Conservation (phyloP, 2,888 invertebrate genomes). For the Digitonthophagus gazella region DNA sequence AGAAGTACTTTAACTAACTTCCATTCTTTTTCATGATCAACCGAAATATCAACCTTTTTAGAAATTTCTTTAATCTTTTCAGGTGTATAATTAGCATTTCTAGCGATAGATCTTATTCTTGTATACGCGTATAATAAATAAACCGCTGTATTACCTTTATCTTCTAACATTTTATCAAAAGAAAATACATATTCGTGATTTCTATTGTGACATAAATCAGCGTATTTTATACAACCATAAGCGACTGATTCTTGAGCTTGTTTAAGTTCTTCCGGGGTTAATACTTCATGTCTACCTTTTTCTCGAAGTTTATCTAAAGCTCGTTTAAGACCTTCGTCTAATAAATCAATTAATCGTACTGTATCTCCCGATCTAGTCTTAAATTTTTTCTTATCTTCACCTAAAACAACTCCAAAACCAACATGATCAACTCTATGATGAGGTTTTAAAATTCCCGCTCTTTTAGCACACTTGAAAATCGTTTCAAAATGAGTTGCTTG, state of each 20-base stretch:
- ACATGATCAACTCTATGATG: slow-evolving; percentile 82
- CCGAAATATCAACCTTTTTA: slow-evolving; percentile 59
- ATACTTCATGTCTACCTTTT: slow-evolving; percentile 81
- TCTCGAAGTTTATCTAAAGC: slow-evolving; percentile 80
- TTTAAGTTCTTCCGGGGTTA: slow-evolving; percentile 77
- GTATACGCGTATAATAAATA: slow-evolving; percentile 94
- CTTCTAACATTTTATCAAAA: slow-evolving; percentile 98
- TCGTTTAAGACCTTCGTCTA: slow-evolving; percentile 88
- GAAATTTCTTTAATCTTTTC: slow-evolving; percentile 63
- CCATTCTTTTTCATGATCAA: slow-evolving; percentile 91
- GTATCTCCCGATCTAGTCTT: slow-evolving; percentile 98
- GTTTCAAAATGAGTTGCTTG: slow-evolving; percentile 76
- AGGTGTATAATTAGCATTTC: slow-evolving; percentile 68
- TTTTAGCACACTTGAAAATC: slow-evolving; percentile 76
- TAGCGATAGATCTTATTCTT: slow-evolving; percentile 86
- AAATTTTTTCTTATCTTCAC: slow-evolving; percentile 98
- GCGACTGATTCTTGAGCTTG: slow-evolving; percentile 88
- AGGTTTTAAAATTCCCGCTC: slow-evolving; percentile 66
- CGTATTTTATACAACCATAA: slow-evolving; percentile 98
- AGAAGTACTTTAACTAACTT: slow-evolving; percentile 86
- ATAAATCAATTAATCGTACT: slow-evolving; percentile 74
- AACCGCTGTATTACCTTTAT: slow-evolving; percentile 98
- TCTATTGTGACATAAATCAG: slow-evolving; percentile 92
- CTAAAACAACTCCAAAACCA: slow-evolving; percentile 94
- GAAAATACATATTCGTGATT: slow-evolving; percentile 95